Evolutionary conservation across 2,797 vertebrate species (phyloP), one percentile per base, ranked within the genome.

Genomic region (Aeoliscus strigatus): DNA sequence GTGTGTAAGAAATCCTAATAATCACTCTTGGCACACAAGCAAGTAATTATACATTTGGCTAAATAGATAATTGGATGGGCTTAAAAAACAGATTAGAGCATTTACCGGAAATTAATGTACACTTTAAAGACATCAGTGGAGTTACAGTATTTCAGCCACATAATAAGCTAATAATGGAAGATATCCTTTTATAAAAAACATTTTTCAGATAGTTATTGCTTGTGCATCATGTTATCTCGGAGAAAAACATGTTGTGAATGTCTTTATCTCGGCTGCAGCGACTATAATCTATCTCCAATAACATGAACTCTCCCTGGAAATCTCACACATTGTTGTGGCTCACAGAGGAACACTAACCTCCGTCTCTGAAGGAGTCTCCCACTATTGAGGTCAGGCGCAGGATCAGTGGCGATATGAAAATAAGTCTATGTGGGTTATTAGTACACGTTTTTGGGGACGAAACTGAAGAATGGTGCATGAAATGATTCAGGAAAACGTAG

Each of bases 31-130:
- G 73, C 75, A 59, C 63, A 54, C 59, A 66, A 57, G 58, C 51
- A 35, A 79, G 73, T 82, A 81, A 82, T 88, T 84, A 82, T 75
- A 66, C 63, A 46, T 85, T 82, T 70, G 69, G 58, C 72, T 79
- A 73, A 83, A 80, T 63, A 67, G 60, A 79, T 85, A 79, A 84
- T 85, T 77, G 58, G 52, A 79, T 63, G 36, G 68, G 66, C 41
- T 70, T 58, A 43, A 46, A n/a, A 63, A 64, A 77, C 63, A 58
- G 57, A 84, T 82, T 49, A 57, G 54, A 27, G 27, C 56, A 38
- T 73, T 43, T 41, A 27, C 28, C 56, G 18, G 10, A 26, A 59
- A 64, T 72, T 52, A 67, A 25, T 39, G 54, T 51, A 27, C 43
- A 21, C 37, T 65, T 44, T 36, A 2, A 40, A 35, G 31, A 39